Evolutionary conservation across 2,888 invertebrate species (phyloP).

Genomic region (Pinctada fucata): DNA sequence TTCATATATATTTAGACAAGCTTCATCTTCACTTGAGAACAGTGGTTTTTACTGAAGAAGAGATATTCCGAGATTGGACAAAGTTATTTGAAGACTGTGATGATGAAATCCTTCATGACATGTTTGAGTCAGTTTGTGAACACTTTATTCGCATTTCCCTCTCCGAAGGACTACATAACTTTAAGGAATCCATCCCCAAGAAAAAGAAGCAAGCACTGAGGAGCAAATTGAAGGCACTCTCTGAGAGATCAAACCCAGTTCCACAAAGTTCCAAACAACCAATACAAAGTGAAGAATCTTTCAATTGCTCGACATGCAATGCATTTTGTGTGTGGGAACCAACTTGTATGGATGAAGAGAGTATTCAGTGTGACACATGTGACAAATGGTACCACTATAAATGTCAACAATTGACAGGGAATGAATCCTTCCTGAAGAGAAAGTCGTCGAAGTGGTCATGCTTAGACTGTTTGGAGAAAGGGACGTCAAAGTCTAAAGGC

Average conservation of each 20-base stretch:
- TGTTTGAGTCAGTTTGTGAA: conserved; percentile 3
- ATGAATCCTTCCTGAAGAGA: conserved; percentile 23
- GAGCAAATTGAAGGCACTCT: conserved; percentile 15
- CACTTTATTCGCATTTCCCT: conserved; percentile 22
- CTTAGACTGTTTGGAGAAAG: not conserved
- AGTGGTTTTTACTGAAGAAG: conserved; percentile 1
- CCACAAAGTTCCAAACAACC: not conserved
- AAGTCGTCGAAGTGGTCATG: conserved; percentile 16
- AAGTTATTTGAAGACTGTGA: not conserved
- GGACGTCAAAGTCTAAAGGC: not conserved
- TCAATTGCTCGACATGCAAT: conserved; percentile 8
- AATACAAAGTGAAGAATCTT: conserved; percentile 1
- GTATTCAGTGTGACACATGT: conserved; percentile 34
- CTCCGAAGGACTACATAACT: conserved; percentile 12
- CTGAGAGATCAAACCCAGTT: conserved; percentile 3
- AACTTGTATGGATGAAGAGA: conserved; percentile 1
- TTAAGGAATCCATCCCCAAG: conserved; percentile 19
- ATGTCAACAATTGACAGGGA: conserved; percentile 28
- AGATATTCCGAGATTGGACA: not conserved
- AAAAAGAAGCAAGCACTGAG: conserved; percentile 28
- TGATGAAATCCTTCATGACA: not conserved
- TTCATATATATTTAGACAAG: conserved; percentile 18
- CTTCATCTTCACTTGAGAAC: conserved; percentile 9
- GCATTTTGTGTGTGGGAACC: conserved; percentile 30
- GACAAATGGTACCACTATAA: conserved; percentile 35